Evolutionary conservation across 2,888 invertebrate genomes (phyloP).

Genomic region (Pandemis corylana): DNA sequence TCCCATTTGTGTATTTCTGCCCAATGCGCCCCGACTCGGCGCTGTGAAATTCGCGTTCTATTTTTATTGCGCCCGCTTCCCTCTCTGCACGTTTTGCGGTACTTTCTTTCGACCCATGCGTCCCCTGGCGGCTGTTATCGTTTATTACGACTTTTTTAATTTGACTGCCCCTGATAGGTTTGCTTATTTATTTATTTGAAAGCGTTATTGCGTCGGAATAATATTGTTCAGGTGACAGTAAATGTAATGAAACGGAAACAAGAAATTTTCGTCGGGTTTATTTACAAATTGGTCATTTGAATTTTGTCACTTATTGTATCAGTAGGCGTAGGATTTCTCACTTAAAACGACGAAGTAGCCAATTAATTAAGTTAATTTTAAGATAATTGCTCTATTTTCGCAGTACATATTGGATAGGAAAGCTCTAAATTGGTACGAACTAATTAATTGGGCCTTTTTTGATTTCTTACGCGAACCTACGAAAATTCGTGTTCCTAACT

Average conservation of each 20-base stretch:
- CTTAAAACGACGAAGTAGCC: neutral
- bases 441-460: neutral
- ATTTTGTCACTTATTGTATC: neutral
- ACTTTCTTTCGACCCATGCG: conserved; percentile 56
- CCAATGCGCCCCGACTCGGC: conserved; percentile 42
- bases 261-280: conserved; percentile 9
- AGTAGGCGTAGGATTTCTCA: neutral
- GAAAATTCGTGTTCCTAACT: neutral
- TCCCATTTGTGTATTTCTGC: conserved; percentile 24
- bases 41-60: conserved; percentile 53
- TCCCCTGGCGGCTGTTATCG: conserved; percentile 54
- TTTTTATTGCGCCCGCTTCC: conserved; percentile 56
- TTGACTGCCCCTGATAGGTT: conserved; percentile 50
- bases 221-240: conserved; percentile 22
- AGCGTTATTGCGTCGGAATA: conserved; percentile 24
- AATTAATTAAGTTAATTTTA: neutral
- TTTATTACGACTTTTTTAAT: conserved; percentile 58
- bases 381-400: neutral
- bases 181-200: conserved; percentile 37
- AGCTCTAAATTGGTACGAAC: neutral
- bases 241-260: conserved; percentile 22
- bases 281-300: conserved; percentile 10
- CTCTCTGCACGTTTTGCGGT: conserved; percentile 50
- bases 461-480: neutral
- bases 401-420: neutral